A percentile compares a stretch with the other conserved stretches of the same genome.
Evolutionary conservation across 2,113 vertebrate species (phyloP).

Genomic region (Scophthalmus maximus): DNA sequence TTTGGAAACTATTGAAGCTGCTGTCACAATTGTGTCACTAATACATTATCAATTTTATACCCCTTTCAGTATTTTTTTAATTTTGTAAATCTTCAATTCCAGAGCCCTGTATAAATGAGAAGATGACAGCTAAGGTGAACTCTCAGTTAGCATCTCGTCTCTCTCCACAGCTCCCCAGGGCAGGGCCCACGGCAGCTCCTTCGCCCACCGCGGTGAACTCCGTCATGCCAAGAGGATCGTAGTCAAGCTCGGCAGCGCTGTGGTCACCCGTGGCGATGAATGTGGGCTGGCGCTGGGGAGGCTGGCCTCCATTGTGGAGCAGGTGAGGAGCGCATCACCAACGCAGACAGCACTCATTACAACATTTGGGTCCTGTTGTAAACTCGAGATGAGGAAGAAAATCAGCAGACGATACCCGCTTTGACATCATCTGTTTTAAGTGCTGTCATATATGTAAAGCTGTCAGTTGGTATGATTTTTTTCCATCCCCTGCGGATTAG

Average conservation of each 20-base stretch:
- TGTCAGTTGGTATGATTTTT: too few species aligned
- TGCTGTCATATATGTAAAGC: too few species aligned
- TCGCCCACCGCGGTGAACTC: constrained; percentile 92
- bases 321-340: constrained; percentile 82
- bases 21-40: too few species aligned
- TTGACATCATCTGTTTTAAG: too few species aligned
- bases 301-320: constrained; percentile 97
- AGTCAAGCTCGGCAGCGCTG: constrained; percentile 96
- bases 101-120: not conserved
- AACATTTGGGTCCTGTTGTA: not conserved
- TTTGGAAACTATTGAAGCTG: too few species aligned
- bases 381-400: too few species aligned
- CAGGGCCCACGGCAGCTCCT: constrained; percentile 87
- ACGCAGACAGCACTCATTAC: not conserved
- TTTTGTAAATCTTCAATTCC: not conserved
- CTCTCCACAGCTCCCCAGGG: constrained; percentile 75
- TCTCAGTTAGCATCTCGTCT: not conserved
- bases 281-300: constrained; percentile 95
- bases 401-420: too few species aligned
- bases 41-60: too few species aligned
- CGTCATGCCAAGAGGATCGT: constrained; percentile 94
- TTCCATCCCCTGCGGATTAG: too few species aligned
- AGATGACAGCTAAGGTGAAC: not conserved
- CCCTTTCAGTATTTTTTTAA: not conserved
- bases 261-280: constrained; percentile 96